These are phyloP conservation scores for Ateles fusciceps DNA, from an alignment of 2,797 vertebrate species.

Conservation along the genomic window DNA sequence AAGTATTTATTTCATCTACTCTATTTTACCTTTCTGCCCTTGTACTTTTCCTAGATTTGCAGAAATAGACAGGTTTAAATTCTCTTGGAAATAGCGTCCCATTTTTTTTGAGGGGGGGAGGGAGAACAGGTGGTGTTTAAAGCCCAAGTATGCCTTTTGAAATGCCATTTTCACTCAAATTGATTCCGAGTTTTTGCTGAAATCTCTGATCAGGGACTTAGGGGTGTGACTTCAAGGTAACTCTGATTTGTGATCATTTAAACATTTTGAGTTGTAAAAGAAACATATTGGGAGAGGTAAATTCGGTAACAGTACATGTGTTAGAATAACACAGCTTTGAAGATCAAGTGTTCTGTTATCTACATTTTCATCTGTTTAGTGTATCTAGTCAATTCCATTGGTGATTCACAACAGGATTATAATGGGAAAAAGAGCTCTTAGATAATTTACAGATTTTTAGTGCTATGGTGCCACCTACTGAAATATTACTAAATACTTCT, in stretches of 20 bases:
- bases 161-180: slow-evolving; percentile 61
- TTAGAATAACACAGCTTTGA: slow-evolving; percentile 60
- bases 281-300: slow-evolving; percentile 59
- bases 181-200: slow-evolving; percentile 56
- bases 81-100: neutral
- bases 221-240: slow-evolving; percentile 61
- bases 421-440: neutral
- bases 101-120: neutral
- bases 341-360: slow-evolving; percentile 61
- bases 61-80: neutral
- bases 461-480: slow-evolving; percentile 85
- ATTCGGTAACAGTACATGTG: slow-evolving; percentile 59
- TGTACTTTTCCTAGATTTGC: neutral
- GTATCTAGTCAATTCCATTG: slow-evolving; percentile 30
- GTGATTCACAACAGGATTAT: slow-evolving; percentile 26
- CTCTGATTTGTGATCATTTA: slow-evolving; percentile 56
- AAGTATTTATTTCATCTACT: neutral
- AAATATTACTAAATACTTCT: slow-evolving; percentile 55
- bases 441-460: slow-evolving; percentile 57
- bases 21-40: neutral
- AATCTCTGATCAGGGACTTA: slow-evolving; percentile 39
- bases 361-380: slow-evolving; percentile 61
- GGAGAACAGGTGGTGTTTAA: neutral
- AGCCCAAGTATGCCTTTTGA: slow-evolving; percentile 51
- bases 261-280: slow-evolving; percentile 33